These are phyloP conservation scores for Forbesichthys agassizii DNA, from an alignment of 2,113 vertebrate species.

Conservation along the genomic window DNA sequence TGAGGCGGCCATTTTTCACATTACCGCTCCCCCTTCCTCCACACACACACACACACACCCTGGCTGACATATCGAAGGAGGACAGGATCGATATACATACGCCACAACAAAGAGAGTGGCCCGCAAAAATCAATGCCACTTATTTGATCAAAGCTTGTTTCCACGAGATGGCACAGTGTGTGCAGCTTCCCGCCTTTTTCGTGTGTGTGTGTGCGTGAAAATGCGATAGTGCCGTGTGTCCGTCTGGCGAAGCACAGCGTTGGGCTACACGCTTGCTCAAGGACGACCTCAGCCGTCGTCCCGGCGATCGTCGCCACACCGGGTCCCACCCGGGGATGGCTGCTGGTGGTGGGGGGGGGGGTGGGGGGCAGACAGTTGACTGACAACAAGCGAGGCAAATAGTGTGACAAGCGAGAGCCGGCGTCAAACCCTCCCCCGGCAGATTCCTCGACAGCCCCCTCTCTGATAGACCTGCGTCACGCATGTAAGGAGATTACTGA, in stretches of 20 bases:
- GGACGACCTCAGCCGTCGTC: constrained; percentile 30
- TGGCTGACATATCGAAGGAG: constrained; percentile 58
- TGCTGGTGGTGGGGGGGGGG: constrained; percentile 42
- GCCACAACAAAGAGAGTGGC: constrained; percentile 43
- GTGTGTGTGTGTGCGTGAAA: neutral
- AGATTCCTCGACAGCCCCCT: constrained; percentile 53
- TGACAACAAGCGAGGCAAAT: constrained; percentile 52
- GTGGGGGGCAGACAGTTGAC: constrained; percentile 49
- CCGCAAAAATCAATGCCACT: constrained; percentile 58
- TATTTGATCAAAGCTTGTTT: constrained; percentile 62
- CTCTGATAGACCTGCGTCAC: constrained; percentile 50
- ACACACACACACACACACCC: neutral
- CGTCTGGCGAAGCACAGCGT: neutral
- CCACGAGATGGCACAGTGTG: constrained; percentile 30
- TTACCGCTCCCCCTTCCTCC: constrained; percentile 49
- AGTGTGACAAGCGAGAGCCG: constrained; percentile 57
- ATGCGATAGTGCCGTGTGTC: too few species aligned
- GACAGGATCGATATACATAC: constrained; percentile 66
- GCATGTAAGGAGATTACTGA: constrained; percentile 63
- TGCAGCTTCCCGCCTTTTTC: constrained; percentile 1
- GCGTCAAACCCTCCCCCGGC: constrained; percentile 60
- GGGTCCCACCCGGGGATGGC: constrained; percentile 7
- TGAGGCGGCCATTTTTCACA: constrained; percentile 61
- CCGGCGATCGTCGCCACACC: neutral
- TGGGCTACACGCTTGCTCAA: constrained; percentile 18